A percentile compares a stretch with the other conserved stretches of the same genome.
Evolutionary conservation across 2,113 vertebrate genomes (phyloP).

Genomic region (Oryzias celebensis): DNA sequence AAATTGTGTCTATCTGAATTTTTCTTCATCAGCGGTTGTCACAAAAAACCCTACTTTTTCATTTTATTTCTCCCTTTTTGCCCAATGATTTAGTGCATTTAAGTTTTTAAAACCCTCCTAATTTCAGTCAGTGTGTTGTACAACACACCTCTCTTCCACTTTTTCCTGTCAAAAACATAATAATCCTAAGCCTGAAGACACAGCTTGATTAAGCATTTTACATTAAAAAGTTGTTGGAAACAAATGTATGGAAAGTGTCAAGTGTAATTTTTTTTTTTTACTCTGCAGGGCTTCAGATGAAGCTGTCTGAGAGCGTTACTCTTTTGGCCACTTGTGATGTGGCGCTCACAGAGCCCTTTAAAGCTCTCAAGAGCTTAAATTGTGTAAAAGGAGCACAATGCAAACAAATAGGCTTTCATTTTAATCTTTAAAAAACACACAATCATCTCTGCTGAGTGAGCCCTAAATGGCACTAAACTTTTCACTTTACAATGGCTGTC

Average conservation of each 20-base stretch:
- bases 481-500: neutral
- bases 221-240: neutral
- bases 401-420: slow-evolving; percentile 27
- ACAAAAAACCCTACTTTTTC: too few species aligned
- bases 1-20: too few species aligned
- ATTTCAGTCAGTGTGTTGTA: too few species aligned
- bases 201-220: neutral
- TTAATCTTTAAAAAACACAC: slow-evolving; percentile 3
- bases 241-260: neutral
- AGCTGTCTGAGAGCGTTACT: slow-evolving; percentile 14
- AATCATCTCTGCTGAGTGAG: slow-evolving; percentile 7
- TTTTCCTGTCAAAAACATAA: neutral
- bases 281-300: neutral
- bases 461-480: neutral
- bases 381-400: slow-evolving; percentile 10
- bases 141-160: neutral
- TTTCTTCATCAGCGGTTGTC: too few species aligned
- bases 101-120: too few species aligned
- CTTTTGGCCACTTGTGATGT: slow-evolving; percentile 26
- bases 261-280: slow-evolving; percentile 4
- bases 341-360: slow-evolving; percentile 24
- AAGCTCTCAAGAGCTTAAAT: slow-evolving; percentile 17
- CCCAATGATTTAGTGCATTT: too few species aligned
- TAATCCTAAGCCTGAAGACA: neutral
- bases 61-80: too few species aligned